phyloP scores from a whole-genome alignment of 2,113 vertebrate genomes.

The Eupsittula cactorum region DNA sequence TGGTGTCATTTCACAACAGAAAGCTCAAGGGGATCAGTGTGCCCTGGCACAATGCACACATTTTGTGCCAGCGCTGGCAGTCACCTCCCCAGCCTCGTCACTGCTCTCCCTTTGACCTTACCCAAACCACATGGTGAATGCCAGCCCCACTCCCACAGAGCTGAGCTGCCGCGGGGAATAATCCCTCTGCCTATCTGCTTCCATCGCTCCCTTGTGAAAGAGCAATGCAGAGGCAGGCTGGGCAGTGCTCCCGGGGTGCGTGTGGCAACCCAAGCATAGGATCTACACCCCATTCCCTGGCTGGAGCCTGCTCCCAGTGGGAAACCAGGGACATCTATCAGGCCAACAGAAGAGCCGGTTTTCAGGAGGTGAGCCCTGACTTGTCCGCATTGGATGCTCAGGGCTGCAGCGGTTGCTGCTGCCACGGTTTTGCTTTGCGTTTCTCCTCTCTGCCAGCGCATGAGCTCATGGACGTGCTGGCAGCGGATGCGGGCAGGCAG shows the following conservation, averaged over 20 bases:
- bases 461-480: not conserved
- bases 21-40: not conserved
- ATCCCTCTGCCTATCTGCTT: not conserved
- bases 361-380: not conserved
- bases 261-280: not conserved
- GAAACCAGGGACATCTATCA: not conserved
- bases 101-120: not conserved
- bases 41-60: not conserved
- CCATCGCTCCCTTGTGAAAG: not conserved
- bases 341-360: not conserved
- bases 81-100: not conserved
- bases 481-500: not conserved
- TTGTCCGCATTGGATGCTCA: accelerated
- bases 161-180: not conserved
- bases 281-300: not conserved
- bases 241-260: accelerated
- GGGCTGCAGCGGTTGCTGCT: not conserved
- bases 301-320: not conserved
- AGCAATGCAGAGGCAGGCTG: not conserved
- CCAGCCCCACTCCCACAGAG: accelerated
- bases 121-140: too few species aligned
- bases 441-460: not conserved
- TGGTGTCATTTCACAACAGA: not conserved
- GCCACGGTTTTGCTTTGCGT: not conserved
- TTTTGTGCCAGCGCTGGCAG: not conserved